Evolutionary conservation across 2,113 vertebrate genomes (phyloP).

Genomic region (Notarius lentiginosus): DNA sequence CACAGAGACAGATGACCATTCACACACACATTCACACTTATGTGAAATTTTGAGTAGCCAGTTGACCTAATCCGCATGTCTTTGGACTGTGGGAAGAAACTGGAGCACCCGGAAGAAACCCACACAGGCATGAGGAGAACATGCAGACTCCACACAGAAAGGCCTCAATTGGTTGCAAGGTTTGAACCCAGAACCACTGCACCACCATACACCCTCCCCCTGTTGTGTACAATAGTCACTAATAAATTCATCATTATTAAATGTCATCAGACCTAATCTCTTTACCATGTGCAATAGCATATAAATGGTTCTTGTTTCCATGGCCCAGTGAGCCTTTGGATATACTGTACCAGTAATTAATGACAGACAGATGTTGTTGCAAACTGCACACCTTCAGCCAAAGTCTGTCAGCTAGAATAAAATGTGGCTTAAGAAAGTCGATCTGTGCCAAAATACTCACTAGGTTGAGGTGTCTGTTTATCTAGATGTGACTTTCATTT

Average conservation of each 20-base stretch:
- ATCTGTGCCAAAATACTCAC: background rate
- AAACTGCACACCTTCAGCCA: background rate
- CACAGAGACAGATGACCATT: too few species aligned
- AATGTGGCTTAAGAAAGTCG: background rate
- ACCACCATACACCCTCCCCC: too few species aligned
- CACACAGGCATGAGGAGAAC: too few species aligned
- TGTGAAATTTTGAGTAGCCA: too few species aligned
- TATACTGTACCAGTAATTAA: background rate
- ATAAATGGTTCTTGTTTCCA: background rate
- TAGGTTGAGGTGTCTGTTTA: background rate
- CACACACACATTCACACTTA: too few species aligned
- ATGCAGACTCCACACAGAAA: too few species aligned
- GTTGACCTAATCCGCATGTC: too few species aligned
- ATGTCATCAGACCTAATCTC: background rate
- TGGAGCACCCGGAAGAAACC: too few species aligned
- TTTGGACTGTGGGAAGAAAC: too few species aligned
- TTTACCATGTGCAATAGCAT: background rate
- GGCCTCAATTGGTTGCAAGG: too few species aligned
- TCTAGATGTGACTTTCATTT: background rate
- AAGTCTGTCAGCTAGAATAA: background rate
- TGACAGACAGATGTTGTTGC: background rate
- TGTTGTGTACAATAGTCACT: background rate
- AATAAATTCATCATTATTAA: background rate
- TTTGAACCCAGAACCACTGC: too few species aligned
- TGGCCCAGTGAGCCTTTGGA: background rate